These are phyloP conservation scores for Dendroctonus ponderosae DNA, from an alignment of 1,140 invertebrate genomes.

Conservation along the genomic window DNA sequence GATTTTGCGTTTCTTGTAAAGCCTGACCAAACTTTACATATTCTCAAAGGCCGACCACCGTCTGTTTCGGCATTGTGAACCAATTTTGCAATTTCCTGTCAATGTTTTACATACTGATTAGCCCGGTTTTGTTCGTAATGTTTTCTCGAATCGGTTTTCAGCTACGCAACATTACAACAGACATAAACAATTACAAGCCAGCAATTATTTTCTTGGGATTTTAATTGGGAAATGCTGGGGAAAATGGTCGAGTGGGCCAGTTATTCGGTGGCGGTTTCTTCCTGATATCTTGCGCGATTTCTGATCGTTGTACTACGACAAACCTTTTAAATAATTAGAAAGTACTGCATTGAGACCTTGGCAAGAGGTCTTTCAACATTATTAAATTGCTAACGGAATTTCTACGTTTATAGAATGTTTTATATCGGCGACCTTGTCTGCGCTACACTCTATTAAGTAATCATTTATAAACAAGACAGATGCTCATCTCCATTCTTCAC, in stretches of 20 bases:
- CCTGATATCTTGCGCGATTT: too few relatives aligned
- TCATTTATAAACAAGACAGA: background rate
- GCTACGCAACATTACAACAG: too few relatives aligned
- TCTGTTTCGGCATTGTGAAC: conserved; percentile 5
- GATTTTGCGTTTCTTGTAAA: conserved; percentile 4
- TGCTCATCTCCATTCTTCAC: too few relatives aligned
- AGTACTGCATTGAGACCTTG: conserved; percentile 3
- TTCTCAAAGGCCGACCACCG: conserved; percentile 1
- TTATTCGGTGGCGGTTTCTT: too few relatives aligned
- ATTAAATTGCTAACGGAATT: conserved; percentile 15
- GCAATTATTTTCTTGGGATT: too few relatives aligned
- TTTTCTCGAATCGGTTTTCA: too few relatives aligned
- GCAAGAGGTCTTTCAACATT: conserved; percentile 13
- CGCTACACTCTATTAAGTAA: conserved; percentile 13
- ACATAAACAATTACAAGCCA: too few relatives aligned
- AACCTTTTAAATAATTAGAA: conserved; percentile 6
- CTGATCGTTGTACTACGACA: too few relatives aligned
- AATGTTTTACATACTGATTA: conserved; percentile 5
- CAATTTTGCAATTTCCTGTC: conserved; percentile 5
- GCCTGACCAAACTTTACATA: too few relatives aligned
- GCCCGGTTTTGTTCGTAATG: background rate
- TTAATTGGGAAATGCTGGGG: too few relatives aligned
- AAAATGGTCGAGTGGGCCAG: too few relatives aligned
- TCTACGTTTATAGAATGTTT: conserved; percentile 18
- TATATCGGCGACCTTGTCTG: conserved; percentile 12